Percentiles rank a stretch among this genome's conserved stretches.
Evolutionary conservation across 2,888 invertebrate genomes (phyloP).

Genomic region (Pseudoips prasinana): DNA sequence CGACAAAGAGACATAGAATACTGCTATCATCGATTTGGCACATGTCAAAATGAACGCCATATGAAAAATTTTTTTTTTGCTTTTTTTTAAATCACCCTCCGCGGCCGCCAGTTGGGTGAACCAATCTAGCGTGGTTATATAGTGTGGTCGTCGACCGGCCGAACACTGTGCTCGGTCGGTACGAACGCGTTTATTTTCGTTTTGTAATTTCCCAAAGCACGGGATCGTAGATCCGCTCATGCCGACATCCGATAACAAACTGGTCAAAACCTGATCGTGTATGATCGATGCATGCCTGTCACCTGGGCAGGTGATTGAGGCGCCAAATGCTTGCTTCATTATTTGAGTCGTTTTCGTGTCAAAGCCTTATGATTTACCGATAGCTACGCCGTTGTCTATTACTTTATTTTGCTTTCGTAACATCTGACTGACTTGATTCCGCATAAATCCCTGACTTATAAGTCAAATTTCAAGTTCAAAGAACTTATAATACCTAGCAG

Average conservation of each 20-base stretch:
- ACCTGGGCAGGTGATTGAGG: conserved; percentile 40
- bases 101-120: conserved; percentile 39
- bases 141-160: conserved; percentile 24
- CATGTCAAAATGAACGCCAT: conserved; percentile 29
- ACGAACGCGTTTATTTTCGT: conserved; percentile 18
- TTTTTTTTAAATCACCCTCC: conserved; percentile 35
- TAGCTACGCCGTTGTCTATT: conserved; percentile 62
- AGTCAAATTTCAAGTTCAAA: conserved; percentile 70
- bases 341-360: conserved; percentile 53
- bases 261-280: conserved; percentile 33
- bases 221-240: conserved; percentile 38
- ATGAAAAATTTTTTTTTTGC: conserved; percentile 30
- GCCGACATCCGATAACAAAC: conserved; percentile 30
- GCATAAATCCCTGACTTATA: conserved; percentile 69
- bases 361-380: conserved; percentile 57
- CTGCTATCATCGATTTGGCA: conserved; percentile 35
- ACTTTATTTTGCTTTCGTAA: conserved; percentile 54
- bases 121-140: conserved; percentile 44
- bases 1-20: conserved; percentile 39
- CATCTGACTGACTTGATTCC: conserved; percentile 72
- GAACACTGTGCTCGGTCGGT: conserved; percentile 10
- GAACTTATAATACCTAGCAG: conserved; percentile 78
- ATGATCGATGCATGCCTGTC: conserved; percentile 37
- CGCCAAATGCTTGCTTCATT: conserved; percentile 52
- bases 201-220: conserved; percentile 40